Evolutionary conservation across 1,140 invertebrate genomes (phyloP).

Genomic region (Cryptotermes secundus): DNA sequence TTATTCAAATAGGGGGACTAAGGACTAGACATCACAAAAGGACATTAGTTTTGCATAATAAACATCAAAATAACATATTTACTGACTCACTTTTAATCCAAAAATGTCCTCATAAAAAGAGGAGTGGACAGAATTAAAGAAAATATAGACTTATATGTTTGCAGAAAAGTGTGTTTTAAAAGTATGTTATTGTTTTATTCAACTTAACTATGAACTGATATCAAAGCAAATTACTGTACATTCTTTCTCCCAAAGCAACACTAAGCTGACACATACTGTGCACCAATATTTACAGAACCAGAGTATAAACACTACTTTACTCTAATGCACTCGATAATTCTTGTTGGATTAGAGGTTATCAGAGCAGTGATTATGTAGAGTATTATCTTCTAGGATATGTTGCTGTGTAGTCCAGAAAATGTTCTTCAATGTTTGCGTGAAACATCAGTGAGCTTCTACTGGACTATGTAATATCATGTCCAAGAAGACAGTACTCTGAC

Average conservation of each 20-base stretch:
- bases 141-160: background rate
- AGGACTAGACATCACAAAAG: background rate
- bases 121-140: background rate
- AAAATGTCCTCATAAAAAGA: conserved; percentile 14
- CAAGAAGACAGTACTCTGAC: no score
- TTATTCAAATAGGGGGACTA: background rate
- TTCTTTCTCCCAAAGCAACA: background rate
- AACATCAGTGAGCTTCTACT: no score
- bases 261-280: background rate
- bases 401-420: no score
- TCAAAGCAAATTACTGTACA: background rate
- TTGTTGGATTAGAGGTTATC: no score
- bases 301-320: background rate
- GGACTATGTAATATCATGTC: no score
- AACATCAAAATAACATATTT: background rate
- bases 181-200: background rate
- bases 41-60: background rate
- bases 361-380: no score
- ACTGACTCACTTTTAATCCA: conserved; percentile 11
- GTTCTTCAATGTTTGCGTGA: no score
- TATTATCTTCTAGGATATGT: no score
- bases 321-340: background rate
- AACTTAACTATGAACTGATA: background rate
- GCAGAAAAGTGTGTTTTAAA: background rate
- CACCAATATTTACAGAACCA: background rate